Base-by-base conservation (phyloP, 2,797 vertebrate genomes). In the Emydoidea blandingii region DNA sequence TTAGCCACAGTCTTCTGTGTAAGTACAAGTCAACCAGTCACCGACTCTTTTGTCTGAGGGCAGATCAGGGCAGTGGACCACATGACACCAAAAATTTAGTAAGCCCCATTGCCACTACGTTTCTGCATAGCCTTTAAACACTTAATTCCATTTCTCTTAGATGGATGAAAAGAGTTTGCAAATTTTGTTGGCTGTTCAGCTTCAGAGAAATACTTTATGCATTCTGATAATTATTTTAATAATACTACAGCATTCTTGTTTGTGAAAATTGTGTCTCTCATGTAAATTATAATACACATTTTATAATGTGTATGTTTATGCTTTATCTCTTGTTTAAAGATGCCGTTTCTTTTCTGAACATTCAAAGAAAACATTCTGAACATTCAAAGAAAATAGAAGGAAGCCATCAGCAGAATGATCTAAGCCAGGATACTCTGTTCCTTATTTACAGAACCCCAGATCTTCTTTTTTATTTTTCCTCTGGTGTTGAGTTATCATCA, bases 271-370 rank as follows among this genome's bases (percentile, higher is more conserved):
- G 16, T 65, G 18, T 68, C n/a, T 65, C 31, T 65, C 65, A 2
- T 83, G 41, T 62, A n/a, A 91, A 34, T 49, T 92, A 59, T 34
- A 72, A 10, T 85, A 3, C 18, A 62, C 65, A 88, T 83, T 94
- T 88, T 92, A 84, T 78, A n/a, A 21, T 68, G 10, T 92, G 94
- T 93, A 89, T 85, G 47, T 96, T 93, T 95, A 95, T 84, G 90
- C 92, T 81, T 47, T 88, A 18, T 68, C 65, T 68, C 95, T 93
- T 50, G 9, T 81, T 92, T 88, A 41, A 89, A 12, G 7, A 50
- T 50, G 5, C 50, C 2, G 86, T 86, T 92, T 89, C 52, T 79
- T 92, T 83, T 79, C 78, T 82, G 57, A 86, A 9, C 86, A 18
- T 86, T 91, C 74, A 82, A 89, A 47, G 81, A 18, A 80, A 37